A percentile compares a stretch with the other conserved stretches of the same genome.
These are phyloP conservation scores for Tyrannus savana DNA, from an alignment of 2,113 vertebrate genomes.

Conservation along the genomic window DNA sequence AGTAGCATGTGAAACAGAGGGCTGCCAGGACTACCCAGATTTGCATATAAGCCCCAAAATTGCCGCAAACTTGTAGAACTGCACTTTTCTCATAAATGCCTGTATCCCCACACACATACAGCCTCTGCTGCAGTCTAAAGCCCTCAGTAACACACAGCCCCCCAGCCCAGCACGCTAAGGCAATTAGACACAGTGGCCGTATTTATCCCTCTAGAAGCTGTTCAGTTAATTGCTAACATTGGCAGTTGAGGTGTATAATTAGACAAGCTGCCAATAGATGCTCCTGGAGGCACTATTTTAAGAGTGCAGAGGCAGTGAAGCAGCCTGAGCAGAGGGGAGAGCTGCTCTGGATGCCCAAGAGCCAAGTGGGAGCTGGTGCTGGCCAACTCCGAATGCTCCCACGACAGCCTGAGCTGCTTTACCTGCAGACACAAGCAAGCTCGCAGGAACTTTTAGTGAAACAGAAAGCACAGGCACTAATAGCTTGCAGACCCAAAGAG, in stretches of 20 bases:
- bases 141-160: neutral
- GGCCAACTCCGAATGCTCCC: neutral
- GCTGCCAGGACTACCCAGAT: neutral
- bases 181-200: neutral
- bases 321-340: neutral
- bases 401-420: neutral
- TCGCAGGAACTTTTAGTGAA: neutral
- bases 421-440: neutral
- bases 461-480: neutral
- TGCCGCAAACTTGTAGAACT: neutral
- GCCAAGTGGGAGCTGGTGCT: neutral
- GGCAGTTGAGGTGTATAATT: neutral
- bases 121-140: neutral
- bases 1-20: neutral
- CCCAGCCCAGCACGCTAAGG: fast-evolving
- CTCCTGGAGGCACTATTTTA: constrained; percentile 18
- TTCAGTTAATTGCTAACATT: neutral
- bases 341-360: neutral
- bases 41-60: neutral
- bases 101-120: neutral
- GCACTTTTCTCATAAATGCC: neutral
- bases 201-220: constrained; percentile 4
- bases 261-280: constrained; percentile 18
- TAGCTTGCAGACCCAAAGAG: neutral
- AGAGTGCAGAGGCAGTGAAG: neutral